Evolutionary conservation across 2,888 invertebrate species (phyloP).

Genomic region (Apamea crenata): DNA sequence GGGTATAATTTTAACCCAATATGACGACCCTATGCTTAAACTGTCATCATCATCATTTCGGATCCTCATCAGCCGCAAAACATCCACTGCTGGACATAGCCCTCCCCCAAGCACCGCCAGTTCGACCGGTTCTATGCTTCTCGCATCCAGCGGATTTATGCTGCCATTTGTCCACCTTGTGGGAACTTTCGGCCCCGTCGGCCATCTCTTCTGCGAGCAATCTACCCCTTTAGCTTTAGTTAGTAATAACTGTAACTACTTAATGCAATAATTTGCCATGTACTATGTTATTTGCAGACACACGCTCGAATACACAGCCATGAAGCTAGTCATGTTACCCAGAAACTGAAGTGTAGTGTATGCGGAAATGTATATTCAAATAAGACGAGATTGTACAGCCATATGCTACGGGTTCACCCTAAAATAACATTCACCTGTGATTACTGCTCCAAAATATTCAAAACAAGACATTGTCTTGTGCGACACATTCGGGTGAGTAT

Average conservation of each 20-base stretch:
- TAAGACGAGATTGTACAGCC: rapidly evolving
- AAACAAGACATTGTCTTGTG: neutral
- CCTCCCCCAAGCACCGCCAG: neutral
- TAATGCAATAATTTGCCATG: neutral
- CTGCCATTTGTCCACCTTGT: neutral
- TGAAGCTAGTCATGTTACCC: neutral
- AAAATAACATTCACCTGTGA: conserved; percentile 17
- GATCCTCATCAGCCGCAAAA: too few species aligned
- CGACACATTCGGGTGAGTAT: conserved; percentile 50
- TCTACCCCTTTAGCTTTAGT: neutral
- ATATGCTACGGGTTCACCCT: conserved; percentile 20
- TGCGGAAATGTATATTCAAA: conserved; percentile 27
- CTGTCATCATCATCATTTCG: neutral
- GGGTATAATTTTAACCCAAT: neutral
- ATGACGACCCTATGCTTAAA: neutral
- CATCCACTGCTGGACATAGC: too few species aligned
- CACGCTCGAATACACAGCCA: rapidly evolving
- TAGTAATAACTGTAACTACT: neutral
- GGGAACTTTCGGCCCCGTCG: neutral
- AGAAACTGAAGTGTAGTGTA: conserved; percentile 13
- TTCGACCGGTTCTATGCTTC: neutral
- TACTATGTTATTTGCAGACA: conserved; percentile 19
- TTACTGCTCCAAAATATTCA: conserved; percentile 49
- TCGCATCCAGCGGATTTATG: neutral
- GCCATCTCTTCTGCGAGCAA: neutral